phyloP scores from a whole-genome alignment of 2,113 vertebrate genomes.

The Craseonycteris thonglongyai region DNA sequence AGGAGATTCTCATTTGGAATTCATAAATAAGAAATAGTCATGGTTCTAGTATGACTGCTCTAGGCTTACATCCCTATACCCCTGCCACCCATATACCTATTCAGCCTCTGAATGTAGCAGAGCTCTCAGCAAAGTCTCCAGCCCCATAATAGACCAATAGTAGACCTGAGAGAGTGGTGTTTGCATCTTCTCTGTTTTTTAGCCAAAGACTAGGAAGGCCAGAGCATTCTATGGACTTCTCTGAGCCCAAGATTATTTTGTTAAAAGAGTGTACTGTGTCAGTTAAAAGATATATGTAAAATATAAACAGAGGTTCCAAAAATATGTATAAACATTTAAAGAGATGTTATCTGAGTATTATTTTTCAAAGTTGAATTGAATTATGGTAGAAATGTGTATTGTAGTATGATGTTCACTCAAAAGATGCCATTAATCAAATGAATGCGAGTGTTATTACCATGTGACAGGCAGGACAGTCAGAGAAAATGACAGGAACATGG shows the following conservation, averaged over 20 bases:
- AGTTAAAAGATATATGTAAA: neutral
- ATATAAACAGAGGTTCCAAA: too few relatives aligned
- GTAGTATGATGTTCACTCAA: too few relatives aligned
- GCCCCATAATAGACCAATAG: neutral
- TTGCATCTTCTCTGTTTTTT: neutral
- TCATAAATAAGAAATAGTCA: neutral
- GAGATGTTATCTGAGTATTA: too few relatives aligned
- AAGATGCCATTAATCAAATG: too few relatives aligned
- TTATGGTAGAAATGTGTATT: too few relatives aligned
- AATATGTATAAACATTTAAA: too few relatives aligned
- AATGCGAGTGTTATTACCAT: too few relatives aligned
- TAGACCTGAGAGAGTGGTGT: neutral
- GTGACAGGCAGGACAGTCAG: too few relatives aligned
- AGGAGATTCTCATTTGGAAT: neutral
- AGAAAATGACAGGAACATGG: too few relatives aligned
- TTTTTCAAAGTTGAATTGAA: too few relatives aligned
- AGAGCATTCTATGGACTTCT: neutral
- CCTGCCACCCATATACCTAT: too few relatives aligned
- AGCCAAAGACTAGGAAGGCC: neutral
- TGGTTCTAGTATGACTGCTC: neutral
- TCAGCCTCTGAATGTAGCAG: neutral
- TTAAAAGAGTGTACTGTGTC: neutral
- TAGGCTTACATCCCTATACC: neutral
- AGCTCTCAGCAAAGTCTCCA: neutral
- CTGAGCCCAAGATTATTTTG: neutral